phyloP scores from a whole-genome alignment of 2,797 vertebrate genomes.

The Antennarius maculatus region DNA sequence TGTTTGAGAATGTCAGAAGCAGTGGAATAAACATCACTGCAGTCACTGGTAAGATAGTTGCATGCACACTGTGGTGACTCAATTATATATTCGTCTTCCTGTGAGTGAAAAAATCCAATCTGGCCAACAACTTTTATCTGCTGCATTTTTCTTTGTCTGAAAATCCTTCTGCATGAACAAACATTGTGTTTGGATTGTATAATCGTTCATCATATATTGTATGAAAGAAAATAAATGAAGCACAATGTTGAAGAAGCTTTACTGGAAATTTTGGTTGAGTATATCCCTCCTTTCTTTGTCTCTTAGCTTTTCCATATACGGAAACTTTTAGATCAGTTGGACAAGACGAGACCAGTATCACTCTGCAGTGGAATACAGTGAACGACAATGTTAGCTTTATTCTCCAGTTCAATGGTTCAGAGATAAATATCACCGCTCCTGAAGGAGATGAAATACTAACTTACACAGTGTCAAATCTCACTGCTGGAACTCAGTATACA shows the following conservation, averaged over 20 bases:
- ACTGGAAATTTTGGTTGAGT: no score
- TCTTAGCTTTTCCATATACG: background rate
- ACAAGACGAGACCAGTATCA: conserved; percentile 2
- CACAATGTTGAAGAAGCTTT: no score
- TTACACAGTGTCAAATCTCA: background rate
- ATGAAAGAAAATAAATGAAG: no score
- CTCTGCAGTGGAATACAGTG: background rate
- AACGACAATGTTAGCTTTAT: background rate
- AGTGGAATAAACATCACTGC: background rate
- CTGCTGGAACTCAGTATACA: background rate
- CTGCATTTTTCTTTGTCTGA: no score
- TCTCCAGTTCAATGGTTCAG: background rate
- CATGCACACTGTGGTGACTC: no score
- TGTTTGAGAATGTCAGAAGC: background rate
- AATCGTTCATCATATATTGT: no score
- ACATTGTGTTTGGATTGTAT: no score
- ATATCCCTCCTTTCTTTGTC: no score
- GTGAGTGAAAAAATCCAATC: no score
- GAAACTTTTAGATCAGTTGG: background rate
- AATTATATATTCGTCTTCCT: no score
- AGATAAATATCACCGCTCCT: background rate
- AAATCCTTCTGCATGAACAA: no score
- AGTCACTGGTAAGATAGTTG: background rate
- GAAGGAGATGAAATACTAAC: background rate
- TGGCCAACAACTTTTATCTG: no score